Percentiles rank a stretch among this genome's conserved stretches.
Evolutionary conservation across 2,797 vertebrate species (phyloP).

Genomic region (Tolypeutes matacus): DNA sequence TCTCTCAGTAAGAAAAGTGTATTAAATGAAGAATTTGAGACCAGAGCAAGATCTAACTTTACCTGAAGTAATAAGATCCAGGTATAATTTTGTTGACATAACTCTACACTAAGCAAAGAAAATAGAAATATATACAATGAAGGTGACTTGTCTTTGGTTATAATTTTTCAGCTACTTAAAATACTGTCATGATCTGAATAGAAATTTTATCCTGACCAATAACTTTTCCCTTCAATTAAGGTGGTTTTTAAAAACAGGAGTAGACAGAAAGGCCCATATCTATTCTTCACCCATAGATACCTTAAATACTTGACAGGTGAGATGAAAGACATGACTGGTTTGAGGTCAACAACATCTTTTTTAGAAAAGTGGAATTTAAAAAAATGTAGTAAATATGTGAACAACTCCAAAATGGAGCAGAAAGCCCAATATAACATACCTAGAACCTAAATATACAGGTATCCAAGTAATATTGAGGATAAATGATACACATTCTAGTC

Average conservation of each 20-base stretch:
- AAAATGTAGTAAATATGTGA: background rate
- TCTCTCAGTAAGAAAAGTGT: conserved; percentile 22
- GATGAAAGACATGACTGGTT: background rate
- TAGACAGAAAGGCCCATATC: background rate
- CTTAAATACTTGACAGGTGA: conserved; percentile 14
- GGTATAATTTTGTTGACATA: conserved; percentile 18
- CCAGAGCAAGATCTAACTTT: background rate
- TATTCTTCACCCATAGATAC: background rate
- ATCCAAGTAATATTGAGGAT: background rate
- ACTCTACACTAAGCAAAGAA: background rate
- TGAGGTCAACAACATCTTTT: background rate
- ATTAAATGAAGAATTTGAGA: conserved; percentile 40
- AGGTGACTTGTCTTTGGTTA: background rate
- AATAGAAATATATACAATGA: background rate
- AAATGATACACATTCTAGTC: background rate
- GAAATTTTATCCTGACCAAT: background rate
- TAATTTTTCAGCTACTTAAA: background rate
- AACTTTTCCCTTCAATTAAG: background rate
- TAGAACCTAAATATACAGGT: background rate
- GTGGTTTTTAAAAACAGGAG: conserved; percentile 11
- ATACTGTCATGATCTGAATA: background rate
- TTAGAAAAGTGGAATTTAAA: background rate
- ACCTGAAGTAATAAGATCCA: conserved; percentile 14
- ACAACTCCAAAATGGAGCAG: background rate
- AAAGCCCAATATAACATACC: background rate